phyloP scores from a whole-genome alignment of 2,888 invertebrate genomes.

The Mythimna lalbum region DNA sequence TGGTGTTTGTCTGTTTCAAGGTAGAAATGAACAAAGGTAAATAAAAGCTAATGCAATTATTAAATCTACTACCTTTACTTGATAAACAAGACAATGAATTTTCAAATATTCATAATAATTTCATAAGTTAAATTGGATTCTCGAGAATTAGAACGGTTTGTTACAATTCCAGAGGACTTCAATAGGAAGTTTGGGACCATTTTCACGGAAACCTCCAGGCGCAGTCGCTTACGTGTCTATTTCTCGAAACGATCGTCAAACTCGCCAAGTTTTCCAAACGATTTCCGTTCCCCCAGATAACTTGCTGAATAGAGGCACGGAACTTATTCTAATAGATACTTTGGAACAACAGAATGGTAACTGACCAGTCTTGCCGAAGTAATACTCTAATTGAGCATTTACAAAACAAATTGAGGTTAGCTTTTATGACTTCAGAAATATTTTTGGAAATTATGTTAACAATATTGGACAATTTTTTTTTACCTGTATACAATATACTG shows the following conservation, averaged over 20 bases:
- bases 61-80: background rate
- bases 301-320: slow-evolving; percentile 26
- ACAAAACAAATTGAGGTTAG: slow-evolving; percentile 29
- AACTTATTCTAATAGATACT: slow-evolving; percentile 55
- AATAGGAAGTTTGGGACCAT: slow-evolving; percentile 13
- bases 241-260: slow-evolving; percentile 41
- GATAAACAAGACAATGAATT: background rate
- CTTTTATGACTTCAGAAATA: background rate
- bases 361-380: slow-evolving; percentile 19
- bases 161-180: slow-evolving; percentile 13
- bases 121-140: slow-evolving; percentile 8
- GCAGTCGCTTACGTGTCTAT: slow-evolving; percentile 32
- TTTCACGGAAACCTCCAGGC: slow-evolving; percentile 25
- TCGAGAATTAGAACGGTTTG: slow-evolving; percentile 14
- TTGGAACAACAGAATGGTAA: slow-evolving; percentile 30
- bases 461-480: too few species aligned
- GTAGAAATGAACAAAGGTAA: background rate
- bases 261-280: slow-evolving; percentile 42
- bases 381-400: slow-evolving; percentile 3
- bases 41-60: slow-evolving; percentile 2
- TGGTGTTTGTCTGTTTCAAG: slow-evolving; percentile 7
- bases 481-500: too few species aligned
- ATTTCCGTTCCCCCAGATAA: slow-evolving; percentile 31
- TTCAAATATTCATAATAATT: background rate
- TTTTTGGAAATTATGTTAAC: background rate